Evolutionary conservation across 2,888 invertebrate species (phyloP).

Genomic region (Thymelicus sylvestris): DNA sequence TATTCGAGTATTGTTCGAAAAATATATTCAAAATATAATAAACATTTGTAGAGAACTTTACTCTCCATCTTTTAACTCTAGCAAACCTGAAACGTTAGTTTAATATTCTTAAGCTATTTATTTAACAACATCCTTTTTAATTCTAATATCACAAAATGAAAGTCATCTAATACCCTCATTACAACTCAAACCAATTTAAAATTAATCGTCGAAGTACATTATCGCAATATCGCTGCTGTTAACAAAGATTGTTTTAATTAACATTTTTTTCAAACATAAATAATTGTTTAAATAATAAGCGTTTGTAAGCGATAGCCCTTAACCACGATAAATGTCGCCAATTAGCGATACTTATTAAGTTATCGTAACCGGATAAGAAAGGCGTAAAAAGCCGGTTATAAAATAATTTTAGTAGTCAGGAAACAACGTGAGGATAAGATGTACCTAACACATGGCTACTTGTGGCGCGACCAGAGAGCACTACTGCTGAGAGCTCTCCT

Average conservation of each 20-base stretch:
- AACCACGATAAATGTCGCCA: conserved; percentile 40
- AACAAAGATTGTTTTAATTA: conserved; percentile 43
- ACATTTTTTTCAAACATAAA: conserved; percentile 26
- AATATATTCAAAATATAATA: no score
- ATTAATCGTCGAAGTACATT: not conserved
- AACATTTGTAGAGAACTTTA: no score
- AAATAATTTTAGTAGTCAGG: conserved; percentile 2
- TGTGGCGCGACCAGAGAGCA: conserved; percentile 59
- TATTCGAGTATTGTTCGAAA: no score
- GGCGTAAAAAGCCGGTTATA: conserved; percentile 20
- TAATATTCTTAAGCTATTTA: no score
- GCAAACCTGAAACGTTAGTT: no score
- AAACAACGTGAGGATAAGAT: conserved; percentile 29
- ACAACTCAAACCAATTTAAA: not conserved
- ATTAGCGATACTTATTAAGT: conserved; percentile 31
- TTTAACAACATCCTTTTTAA: no score
- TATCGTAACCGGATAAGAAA: conserved; percentile 16
- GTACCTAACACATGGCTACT: conserved; percentile 66
- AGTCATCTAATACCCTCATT: not conserved
- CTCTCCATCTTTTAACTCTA: no score
- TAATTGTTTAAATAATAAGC: conserved; percentile 44
- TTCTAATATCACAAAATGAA: not conserved
- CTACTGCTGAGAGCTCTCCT: conserved; percentile 69
- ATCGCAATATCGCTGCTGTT: conserved; percentile 38
- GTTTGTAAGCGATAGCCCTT: conserved; percentile 66